Base-by-base conservation (phyloP, 2,113 vertebrate genomes). In the Grus americana region DNA sequence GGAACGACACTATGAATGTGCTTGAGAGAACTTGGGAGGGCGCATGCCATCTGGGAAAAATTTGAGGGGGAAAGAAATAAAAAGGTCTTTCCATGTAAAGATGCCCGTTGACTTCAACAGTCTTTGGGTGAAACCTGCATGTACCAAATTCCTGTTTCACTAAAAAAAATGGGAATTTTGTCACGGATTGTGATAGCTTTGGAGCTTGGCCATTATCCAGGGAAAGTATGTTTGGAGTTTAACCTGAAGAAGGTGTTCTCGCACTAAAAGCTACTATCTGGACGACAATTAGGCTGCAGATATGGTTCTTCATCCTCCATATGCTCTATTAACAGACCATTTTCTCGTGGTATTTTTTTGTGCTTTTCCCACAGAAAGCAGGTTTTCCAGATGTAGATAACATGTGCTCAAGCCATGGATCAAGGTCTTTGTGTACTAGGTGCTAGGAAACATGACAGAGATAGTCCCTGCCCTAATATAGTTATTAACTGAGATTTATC, bases 371-470 rank as follows among this genome's bases (percentile, higher is more conserved):
- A 63, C 21, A 61, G 21, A 68, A 86, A 76, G 12, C 17, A 62
- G 26, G 49, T 86, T 83, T 90, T 76, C 44, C 30, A 89, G 52
- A 46, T 17, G 7, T 6, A 73, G 46, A 2, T 19, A 72, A 61
- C 9, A 38, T 1, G 15, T 59, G 13, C 26, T 66, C 13, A 47
- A 81, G 38, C 36, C 30, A 47, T 0, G 0, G 49, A 70, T 34
- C 46, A 49, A 9, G 15, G 22, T 54, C 36, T 74, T 54, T 3
- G 12, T 50, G 29, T 42, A 22, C 10, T 10, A 63, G 32, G 14
- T 81, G 44, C 40, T 40, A 38, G 10, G 34, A 86, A 91, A 87
- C 0, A 0, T 12, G 23, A 84, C 0, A 0, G n/a, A 91, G 49
- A 75, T 16, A 22, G 19, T 9, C 22, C 7, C 27, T 72, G 52